Evolutionary conservation across 2,113 vertebrate species (phyloP).

Genomic region (Rhadina sibilatrix): DNA sequence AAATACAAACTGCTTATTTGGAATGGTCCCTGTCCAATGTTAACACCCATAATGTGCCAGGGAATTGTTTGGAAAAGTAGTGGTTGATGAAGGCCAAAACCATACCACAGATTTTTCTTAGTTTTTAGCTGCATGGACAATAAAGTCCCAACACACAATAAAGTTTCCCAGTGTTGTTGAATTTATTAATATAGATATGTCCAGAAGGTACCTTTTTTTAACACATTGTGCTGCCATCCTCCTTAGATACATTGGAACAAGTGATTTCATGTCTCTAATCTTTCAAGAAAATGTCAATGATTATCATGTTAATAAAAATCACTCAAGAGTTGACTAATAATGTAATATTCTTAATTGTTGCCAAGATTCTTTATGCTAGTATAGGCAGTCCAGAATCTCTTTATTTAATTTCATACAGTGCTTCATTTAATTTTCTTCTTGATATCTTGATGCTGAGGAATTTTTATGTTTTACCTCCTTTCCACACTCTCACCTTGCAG

Average conservation of each 20-base stretch:
- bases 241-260: not conserved
- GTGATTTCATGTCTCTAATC: not conserved
- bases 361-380: not conserved
- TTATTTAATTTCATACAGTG: not conserved
- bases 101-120: not conserved
- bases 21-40: not conserved
- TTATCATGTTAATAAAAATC: not conserved
- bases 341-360: not conserved
- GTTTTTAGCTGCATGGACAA: not conserved
- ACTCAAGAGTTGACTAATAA: not conserved
- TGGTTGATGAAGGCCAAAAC: not conserved
- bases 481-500: not conserved
- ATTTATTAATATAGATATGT: not conserved
- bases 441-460: not conserved
- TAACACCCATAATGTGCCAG: not conserved
- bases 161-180: not conserved
- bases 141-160: not conserved
- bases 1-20: not conserved
- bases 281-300: not conserved
- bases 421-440: not conserved
- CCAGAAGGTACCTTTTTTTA: not conserved
- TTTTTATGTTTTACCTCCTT: not conserved
- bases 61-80: not conserved
- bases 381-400: not conserved
- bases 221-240: not conserved